Conservation (phyloP, 1,140 invertebrate species). For the Drosophila equinoxialis region DNA sequence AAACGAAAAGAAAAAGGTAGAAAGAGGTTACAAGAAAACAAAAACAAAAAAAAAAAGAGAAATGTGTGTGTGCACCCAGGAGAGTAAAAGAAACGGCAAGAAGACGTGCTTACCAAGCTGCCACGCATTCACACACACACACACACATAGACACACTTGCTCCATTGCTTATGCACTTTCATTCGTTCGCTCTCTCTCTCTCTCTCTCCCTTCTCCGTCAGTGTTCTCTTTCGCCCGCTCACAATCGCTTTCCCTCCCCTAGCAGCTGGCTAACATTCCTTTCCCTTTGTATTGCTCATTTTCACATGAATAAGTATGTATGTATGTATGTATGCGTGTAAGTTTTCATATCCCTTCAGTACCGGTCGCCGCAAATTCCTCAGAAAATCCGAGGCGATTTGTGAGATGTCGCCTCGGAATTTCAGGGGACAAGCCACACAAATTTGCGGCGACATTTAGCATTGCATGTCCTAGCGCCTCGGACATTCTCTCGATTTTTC, state of each 20-base stretch:
- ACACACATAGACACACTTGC: conserved; percentile 22
- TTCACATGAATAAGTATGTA: conserved; percentile 4
- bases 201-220: not conserved
- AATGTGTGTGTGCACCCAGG: conserved; percentile 29
- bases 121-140: conserved; percentile 7
- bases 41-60: not conserved
- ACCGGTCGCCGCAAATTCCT: too few relatives aligned
- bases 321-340: not conserved
- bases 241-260: conserved; percentile 12
- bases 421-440: too few relatives aligned
- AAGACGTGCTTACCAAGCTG: conserved; percentile 45
- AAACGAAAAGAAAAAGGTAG: not conserved
- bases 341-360: not conserved
- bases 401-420: too few relatives aligned
- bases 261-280: conserved; percentile 12
- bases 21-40: not conserved
- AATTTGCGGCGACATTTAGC: too few relatives aligned
- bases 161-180: conserved; percentile 59
- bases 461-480: too few relatives aligned
- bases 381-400: too few relatives aligned
- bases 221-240: not conserved
- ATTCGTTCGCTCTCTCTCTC: conserved; percentile 31
- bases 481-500: too few relatives aligned
- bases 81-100: not conserved
- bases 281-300: conserved; percentile 21